These are phyloP conservation scores for Plutella xylostella DNA, from an alignment of 2,888 invertebrate genomes.

Conservation along the genomic window DNA sequence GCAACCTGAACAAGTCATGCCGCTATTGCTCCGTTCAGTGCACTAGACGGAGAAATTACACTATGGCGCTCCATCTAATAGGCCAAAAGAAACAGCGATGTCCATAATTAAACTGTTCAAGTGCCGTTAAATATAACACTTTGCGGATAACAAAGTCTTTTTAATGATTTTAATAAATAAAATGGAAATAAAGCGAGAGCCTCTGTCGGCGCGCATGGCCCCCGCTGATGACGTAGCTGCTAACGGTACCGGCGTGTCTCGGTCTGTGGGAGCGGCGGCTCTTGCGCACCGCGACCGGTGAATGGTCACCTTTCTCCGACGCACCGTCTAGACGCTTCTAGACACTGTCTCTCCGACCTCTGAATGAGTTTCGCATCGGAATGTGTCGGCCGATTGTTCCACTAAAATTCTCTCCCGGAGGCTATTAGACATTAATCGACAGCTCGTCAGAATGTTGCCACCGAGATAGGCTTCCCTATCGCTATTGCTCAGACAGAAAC, in stretches of 20 bases:
- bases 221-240: constrained; percentile 25
- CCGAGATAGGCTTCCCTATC: too few species aligned
- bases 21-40: background rate
- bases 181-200: background rate
- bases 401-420: constrained; percentile 44
- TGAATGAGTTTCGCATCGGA: constrained; percentile 67
- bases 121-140: too few species aligned
- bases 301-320: constrained; percentile 70
- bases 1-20: background rate
- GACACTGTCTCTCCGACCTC: constrained; percentile 55
- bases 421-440: too few species aligned
- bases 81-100: background rate
- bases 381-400: constrained; percentile 28
- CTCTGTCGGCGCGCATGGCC: constrained; percentile 1
- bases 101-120: background rate
- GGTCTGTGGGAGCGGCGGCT: constrained; percentile 29
- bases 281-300: constrained; percentile 44
- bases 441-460: too few species aligned
- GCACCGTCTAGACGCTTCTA: constrained; percentile 40
- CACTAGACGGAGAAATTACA: background rate
- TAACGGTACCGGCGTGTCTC: constrained; percentile 42
- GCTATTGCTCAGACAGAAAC: too few species aligned
- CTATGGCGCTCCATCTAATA: background rate
- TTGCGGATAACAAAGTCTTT: too few species aligned
- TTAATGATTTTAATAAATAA: too few species aligned